phyloP scores from a whole-genome alignment of 2,113 vertebrate genomes.

The Galemys pyrenaicus region DNA sequence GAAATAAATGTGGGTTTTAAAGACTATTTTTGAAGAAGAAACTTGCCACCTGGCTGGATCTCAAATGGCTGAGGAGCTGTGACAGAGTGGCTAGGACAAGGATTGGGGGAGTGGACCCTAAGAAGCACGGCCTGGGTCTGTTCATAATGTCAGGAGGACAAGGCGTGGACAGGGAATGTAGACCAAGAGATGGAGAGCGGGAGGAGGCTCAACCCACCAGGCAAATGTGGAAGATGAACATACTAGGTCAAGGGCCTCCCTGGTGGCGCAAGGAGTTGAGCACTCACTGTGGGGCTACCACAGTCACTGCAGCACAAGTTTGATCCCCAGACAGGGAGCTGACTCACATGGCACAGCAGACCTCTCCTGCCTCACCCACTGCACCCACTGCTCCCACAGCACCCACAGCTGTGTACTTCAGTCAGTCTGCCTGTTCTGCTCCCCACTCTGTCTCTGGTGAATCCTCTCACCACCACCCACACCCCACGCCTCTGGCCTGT shows the following conservation, averaged over 20 bases:
- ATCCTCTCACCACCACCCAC: too few relatives aligned
- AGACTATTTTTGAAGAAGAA: background rate
- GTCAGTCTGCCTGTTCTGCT: too few relatives aligned
- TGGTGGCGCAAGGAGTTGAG: too few relatives aligned
- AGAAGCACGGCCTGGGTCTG: background rate
- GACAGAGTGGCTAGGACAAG: background rate
- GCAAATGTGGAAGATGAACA: background rate
- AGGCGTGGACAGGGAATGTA: background rate
- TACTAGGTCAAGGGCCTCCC: background rate
- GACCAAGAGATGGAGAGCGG: rapidly evolving
- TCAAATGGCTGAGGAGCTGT: background rate
- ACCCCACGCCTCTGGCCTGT: too few relatives aligned
- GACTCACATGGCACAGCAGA: too few relatives aligned
- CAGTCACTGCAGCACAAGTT: too few relatives aligned
- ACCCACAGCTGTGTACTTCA: too few relatives aligned
- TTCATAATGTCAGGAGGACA: background rate
- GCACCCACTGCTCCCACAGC: too few relatives aligned
- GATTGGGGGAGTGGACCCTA: background rate
- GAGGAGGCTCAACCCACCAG: background rate
- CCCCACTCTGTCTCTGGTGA: too few relatives aligned
- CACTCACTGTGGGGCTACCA: too few relatives aligned
- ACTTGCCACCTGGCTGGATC: background rate
- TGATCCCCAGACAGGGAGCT: too few relatives aligned
- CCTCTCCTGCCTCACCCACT: too few relatives aligned
- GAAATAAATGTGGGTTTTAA: background rate